phyloP scores from a whole-genome alignment of 2,797 vertebrate genomes.

The Zalophus californianus region DNA sequence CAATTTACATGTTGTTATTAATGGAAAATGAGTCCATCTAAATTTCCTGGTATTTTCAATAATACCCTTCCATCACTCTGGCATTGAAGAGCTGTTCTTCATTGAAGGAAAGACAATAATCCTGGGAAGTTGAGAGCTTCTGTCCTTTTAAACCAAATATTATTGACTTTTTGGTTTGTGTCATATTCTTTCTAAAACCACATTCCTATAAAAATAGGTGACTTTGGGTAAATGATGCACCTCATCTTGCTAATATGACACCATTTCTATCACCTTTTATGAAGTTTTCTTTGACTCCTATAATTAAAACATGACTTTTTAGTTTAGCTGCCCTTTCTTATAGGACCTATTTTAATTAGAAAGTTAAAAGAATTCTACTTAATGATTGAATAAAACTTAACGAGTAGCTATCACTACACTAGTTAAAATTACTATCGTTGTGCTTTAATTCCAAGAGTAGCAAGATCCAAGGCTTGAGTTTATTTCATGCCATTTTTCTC shows the following conservation, averaged over 20 bases:
- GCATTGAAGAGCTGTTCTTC: not conserved
- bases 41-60: conserved; percentile 6
- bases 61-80: not conserved
- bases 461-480: not conserved
- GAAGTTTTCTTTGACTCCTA: conserved; percentile 48
- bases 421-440: conserved; percentile 7
- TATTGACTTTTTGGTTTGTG: not conserved
- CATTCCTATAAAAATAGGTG: not conserved
- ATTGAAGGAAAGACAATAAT: not conserved
- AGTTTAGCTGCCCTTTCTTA: not conserved
- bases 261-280: not conserved
- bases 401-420: not conserved
- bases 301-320: conserved; percentile 35
- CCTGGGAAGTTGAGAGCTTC: not conserved
- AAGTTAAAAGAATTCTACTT: not conserved
- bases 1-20: conserved; percentile 35
- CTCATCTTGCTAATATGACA: not conserved
- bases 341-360: not conserved
- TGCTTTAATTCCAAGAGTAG: conserved; percentile 2
- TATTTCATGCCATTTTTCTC: conserved; percentile 33
- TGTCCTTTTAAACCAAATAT: not conserved
- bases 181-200: not conserved
- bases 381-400: conserved; percentile 30
- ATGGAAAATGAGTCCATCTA: conserved; percentile 38
- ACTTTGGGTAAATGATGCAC: not conserved